phyloP scores from a whole-genome alignment of 2,113 vertebrate species.

The Bucco capensis region DNA sequence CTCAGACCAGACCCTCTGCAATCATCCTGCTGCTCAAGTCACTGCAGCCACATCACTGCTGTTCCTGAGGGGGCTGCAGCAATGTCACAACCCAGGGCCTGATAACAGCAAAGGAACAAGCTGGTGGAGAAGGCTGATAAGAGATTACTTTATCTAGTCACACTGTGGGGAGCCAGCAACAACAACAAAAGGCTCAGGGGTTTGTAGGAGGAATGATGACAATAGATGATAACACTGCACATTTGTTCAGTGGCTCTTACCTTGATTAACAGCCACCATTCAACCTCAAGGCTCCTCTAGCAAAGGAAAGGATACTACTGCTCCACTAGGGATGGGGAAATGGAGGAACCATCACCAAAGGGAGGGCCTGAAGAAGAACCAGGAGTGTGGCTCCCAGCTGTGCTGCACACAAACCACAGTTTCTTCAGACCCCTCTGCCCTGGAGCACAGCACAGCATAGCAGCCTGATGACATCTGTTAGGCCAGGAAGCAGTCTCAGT shows the following conservation, averaged over 20 bases:
- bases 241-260: neutral
- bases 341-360: neutral
- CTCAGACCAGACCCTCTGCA: no score
- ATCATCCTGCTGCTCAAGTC: neutral
- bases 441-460: accelerated
- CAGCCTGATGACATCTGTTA: neutral
- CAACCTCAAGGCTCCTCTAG: neutral
- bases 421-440: neutral
- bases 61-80: neutral
- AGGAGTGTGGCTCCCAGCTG: neutral
- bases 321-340: neutral
- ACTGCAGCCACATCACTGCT: neutral
- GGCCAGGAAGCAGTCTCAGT: neutral
- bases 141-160: neutral
- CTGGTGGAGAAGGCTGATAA: neutral
- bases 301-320: neutral
- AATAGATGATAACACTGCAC: neutral
- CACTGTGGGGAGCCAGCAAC: neutral
- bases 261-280: neutral
- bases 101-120: neutral
- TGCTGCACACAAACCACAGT: neutral
- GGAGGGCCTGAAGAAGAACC: neutral
- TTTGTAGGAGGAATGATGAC: neutral
- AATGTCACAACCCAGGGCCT: neutral
- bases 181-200: neutral